Evolutionary conservation across 2,113 vertebrate genomes (phyloP).

Genomic region (Cranoglanis bouderius): DNA sequence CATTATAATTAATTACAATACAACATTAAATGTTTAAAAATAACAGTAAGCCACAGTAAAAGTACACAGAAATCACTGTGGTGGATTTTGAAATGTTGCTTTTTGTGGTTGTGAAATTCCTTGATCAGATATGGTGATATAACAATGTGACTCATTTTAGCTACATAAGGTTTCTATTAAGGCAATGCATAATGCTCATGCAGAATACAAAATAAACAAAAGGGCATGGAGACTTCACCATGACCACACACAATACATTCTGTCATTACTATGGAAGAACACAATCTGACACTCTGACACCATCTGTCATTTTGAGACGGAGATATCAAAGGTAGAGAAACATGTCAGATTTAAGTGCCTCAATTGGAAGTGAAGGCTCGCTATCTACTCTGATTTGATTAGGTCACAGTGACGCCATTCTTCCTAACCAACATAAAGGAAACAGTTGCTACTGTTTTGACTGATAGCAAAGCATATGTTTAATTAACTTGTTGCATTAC

Average conservation of each 20-base stretch:
- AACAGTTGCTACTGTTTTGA: slow-evolving; percentile 68
- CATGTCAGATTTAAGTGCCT: slow-evolving; percentile 60
- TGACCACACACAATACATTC: slow-evolving; percentile 17
- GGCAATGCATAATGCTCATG: neutral
- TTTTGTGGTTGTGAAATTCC: neutral
- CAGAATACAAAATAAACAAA: slow-evolving; percentile 10
- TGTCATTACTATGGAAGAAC: slow-evolving; percentile 3
- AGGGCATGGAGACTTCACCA: neutral
- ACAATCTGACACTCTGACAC: slow-evolving; percentile 11
- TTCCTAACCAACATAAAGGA: slow-evolving; percentile 45
- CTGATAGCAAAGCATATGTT: slow-evolving; percentile 62
- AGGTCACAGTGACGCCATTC: slow-evolving; percentile 47
- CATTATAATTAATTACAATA: neutral
- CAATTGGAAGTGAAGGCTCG: slow-evolving; percentile 73
- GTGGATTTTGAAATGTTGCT: neutral
- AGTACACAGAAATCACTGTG: neutral
- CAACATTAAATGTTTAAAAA: neutral
- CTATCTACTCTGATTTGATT: slow-evolving; percentile 74
- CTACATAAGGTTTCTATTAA: slow-evolving; percentile 7
- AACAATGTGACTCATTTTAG: neutral
- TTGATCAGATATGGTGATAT: neutral
- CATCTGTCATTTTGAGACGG: slow-evolving; percentile 28
- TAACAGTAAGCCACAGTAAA: neutral
- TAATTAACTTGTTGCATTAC: slow-evolving; percentile 65
- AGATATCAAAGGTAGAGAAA: slow-evolving; percentile 43